Conservation (phyloP, 1,140 invertebrate genomes). For the Drosophila bocqueti region DNA sequence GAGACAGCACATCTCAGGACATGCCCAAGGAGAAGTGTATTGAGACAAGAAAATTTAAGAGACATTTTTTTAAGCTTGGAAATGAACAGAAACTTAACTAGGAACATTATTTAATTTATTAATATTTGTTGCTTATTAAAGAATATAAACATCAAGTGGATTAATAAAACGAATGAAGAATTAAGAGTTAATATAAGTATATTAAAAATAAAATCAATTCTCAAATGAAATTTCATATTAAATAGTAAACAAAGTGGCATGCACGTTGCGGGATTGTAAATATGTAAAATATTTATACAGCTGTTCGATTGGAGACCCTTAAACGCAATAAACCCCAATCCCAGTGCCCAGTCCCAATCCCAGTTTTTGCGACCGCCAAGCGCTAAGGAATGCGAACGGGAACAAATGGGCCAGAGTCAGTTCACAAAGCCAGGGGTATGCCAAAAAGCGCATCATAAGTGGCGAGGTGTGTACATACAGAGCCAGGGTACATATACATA, state of each 20-base stretch:
- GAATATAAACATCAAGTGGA: not conserved
- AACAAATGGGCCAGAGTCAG: conserved; percentile 28
- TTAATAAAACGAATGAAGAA: not conserved
- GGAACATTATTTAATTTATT: not conserved
- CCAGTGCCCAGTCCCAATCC: not conserved
- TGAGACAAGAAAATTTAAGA: no score
- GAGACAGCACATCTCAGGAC: not conserved
- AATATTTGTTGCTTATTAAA: not conserved
- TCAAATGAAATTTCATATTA: not conserved
- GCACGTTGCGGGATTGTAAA: not conserved
- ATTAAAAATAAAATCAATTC: not conserved
- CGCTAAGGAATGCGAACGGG: conserved; percentile 29
- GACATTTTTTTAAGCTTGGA: not conserved
- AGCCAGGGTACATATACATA: not conserved
- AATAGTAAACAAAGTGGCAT: not conserved
- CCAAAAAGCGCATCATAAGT: conserved; percentile 40
- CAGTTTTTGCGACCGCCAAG: conserved; percentile 6
- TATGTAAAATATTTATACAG: conserved; percentile 10
- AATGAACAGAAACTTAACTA: not conserved
- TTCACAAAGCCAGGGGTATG: conserved; percentile 15
- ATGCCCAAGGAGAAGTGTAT: not conserved
- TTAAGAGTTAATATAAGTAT: no score
- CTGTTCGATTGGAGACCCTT: not conserved
- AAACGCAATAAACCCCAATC: conserved; percentile 4
- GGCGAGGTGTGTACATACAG: not conserved